Conservation (phyloP, 2,888 invertebrate genomes). For the Melinopterus prodromus region DNA sequence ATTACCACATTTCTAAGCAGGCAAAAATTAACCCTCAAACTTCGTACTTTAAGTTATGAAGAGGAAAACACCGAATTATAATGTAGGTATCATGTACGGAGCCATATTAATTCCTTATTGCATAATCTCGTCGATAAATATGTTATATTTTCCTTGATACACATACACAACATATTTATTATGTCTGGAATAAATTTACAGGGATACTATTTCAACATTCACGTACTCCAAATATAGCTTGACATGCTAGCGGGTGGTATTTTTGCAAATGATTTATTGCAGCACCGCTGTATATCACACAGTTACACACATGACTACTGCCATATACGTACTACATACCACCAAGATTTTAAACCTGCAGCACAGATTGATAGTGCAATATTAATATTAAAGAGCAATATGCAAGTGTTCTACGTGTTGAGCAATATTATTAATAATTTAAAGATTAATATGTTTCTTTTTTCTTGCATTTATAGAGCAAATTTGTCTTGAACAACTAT, state of each 20-base stretch:
- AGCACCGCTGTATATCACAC: neutral
- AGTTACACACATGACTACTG: neutral
- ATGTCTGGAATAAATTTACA: neutral
- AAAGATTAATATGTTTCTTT: too few species aligned
- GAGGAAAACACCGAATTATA: too few species aligned
- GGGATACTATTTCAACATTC: neutral
- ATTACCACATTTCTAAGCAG: too few species aligned
- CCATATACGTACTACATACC: neutral
- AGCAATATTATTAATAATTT: too few species aligned
- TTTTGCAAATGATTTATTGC: neutral
- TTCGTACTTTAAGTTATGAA: too few species aligned
- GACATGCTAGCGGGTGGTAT: neutral
- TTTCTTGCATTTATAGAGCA: too few species aligned
- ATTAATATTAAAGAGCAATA: neutral
- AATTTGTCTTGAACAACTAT: too few species aligned
- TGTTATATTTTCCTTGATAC: neutral
- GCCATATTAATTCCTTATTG: too few species aligned
- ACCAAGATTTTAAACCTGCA: neutral
- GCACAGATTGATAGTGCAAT: neutral
- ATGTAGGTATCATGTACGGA: too few species aligned
- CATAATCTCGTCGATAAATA: neutral
- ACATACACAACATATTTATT: neutral
- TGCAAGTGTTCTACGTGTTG: too few species aligned
- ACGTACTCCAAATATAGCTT: neutral
- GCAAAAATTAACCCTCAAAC: too few species aligned